Percentiles rank a stretch among this genome's conserved stretches.
These are phyloP conservation scores for Rhinoderma darwinii DNA, from an alignment of 2,113 vertebrate genomes.

Conservation along the genomic window DNA sequence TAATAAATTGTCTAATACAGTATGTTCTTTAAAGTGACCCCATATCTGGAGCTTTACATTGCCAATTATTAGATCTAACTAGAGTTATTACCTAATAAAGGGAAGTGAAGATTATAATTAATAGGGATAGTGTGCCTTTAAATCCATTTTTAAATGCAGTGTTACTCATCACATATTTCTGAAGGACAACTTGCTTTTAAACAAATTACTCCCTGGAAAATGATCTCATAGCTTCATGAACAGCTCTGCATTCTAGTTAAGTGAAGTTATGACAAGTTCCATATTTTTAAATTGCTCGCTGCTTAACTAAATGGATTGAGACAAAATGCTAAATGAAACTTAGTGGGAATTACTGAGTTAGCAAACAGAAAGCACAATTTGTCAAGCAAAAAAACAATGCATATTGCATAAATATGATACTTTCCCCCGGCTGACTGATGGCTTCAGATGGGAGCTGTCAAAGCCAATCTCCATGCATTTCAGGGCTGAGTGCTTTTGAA, in stretches of 20 bases:
- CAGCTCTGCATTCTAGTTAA: slow-evolving; percentile 19
- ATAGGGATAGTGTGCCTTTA: background rate
- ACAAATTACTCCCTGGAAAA: slow-evolving; percentile 42
- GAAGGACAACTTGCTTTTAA: slow-evolving; percentile 38
- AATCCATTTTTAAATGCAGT: background rate
- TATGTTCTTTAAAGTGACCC: background rate
- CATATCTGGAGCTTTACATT: background rate
- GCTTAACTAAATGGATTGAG: slow-evolving; percentile 38
- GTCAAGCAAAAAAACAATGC: slow-evolving; percentile 46
- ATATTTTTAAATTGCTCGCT: slow-evolving; percentile 45
- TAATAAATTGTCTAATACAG: too few relatives aligned
- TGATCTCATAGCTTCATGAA: slow-evolving; percentile 21
- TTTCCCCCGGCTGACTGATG: slow-evolving; percentile 24
- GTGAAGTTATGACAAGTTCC: slow-evolving; percentile 40
- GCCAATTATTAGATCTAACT: background rate
- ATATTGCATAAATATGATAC: slow-evolving; percentile 37
- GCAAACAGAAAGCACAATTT: slow-evolving; percentile 42
- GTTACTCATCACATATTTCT: slow-evolving; percentile 48
- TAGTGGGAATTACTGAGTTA: slow-evolving; percentile 42
- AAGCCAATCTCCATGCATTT: background rate
- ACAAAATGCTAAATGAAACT: slow-evolving; percentile 48
- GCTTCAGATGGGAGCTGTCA: slow-evolving; percentile 40
- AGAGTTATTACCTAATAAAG: slow-evolving; percentile 8
- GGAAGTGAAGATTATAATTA: background rate
- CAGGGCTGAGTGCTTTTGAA: slow-evolving; percentile 33